Evolutionary conservation across 2,888 invertebrate genomes (phyloP).

Genomic region (Elegia similella): DNA sequence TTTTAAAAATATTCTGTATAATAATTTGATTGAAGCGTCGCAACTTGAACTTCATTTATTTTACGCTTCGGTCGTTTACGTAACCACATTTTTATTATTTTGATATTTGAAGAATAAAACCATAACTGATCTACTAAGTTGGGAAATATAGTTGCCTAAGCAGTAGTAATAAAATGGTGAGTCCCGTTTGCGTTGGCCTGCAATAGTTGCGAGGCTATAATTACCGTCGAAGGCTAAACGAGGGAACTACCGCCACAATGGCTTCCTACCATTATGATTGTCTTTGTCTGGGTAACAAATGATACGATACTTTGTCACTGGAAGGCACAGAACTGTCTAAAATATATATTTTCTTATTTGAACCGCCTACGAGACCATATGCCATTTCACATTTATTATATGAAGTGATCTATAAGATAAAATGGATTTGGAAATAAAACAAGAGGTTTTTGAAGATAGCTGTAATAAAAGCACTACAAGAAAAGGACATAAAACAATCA

Average conservation of each 20-base stretch:
- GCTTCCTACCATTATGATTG: conserved; percentile 48
- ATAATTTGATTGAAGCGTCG: too few relatives aligned
- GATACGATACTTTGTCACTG: conserved; percentile 28
- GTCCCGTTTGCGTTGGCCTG: conserved; percentile 31
- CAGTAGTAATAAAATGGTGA: conserved; percentile 30
- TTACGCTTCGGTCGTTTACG: neutral
- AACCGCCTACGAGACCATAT: neutral
- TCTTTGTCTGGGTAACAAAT: conserved; percentile 38
- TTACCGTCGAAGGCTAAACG: conserved; percentile 57
- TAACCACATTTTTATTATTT: neutral
- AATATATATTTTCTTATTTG: conserved; percentile 11
- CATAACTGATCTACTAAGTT: neutral
- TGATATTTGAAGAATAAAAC: neutral
- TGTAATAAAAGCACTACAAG: conserved; percentile 28
- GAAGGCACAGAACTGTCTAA: conserved; percentile 18
- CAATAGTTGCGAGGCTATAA: conserved; percentile 41
- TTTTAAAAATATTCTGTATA: too few relatives aligned
- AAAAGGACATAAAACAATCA: conserved; percentile 24
- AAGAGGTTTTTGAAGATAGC: conserved; percentile 28
- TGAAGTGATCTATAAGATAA: neutral
- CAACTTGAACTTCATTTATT: neutral
- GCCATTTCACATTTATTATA: neutral
- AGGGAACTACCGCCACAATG: conserved; percentile 54
- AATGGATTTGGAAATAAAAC: conserved; percentile 28
- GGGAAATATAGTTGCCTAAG: neutral